A percentile compares a stretch with the other conserved stretches of the same genome.
phyloP scores from a whole-genome alignment of 2,797 vertebrate species.

The Danio kyathit region DNA sequence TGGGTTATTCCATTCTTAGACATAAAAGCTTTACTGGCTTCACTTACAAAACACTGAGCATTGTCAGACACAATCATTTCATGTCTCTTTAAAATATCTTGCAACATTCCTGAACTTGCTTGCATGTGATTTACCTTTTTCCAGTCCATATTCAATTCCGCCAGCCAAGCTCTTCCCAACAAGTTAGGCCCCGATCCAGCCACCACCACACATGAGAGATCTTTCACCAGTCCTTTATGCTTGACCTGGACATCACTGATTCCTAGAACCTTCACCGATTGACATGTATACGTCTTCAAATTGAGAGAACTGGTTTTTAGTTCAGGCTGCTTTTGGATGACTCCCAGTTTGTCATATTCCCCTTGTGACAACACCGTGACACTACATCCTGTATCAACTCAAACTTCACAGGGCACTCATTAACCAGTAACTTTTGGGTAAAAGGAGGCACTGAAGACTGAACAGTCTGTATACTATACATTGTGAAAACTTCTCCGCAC shows the following conservation, averaged over 20 bases:
- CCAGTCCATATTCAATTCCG: too few relatives aligned
- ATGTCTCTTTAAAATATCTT: too few relatives aligned
- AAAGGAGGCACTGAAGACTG: not conserved
- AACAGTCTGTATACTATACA: not conserved
- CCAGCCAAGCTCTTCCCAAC: too few relatives aligned
- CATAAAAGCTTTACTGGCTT: too few relatives aligned
- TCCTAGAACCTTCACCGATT: not conserved
- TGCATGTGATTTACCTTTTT: too few relatives aligned
- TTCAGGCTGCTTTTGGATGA: not conserved
- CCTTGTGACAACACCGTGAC: not conserved
- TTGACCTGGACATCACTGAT: not conserved
- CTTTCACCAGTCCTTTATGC: not conserved
- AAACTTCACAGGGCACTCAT: not conserved
- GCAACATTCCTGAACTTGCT: too few relatives aligned
- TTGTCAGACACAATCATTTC: too few relatives aligned
- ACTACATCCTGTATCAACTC: slow-evolving; percentile 24
- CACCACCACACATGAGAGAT: not conserved
- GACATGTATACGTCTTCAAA: slow-evolving; percentile 2
- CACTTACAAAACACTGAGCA: too few relatives aligned
- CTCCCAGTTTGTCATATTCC: not conserved
- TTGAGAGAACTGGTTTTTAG: not conserved
- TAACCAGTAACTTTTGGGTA: not conserved
- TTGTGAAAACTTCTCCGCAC: not conserved
- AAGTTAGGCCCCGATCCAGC: not conserved
- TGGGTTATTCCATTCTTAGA: too few relatives aligned